A percentile compares a stretch with the other conserved stretches of the same genome.
These are phyloP conservation scores for Epicampocera succincta DNA, from an alignment of 2,888 invertebrate genomes.

Conservation along the genomic window DNA sequence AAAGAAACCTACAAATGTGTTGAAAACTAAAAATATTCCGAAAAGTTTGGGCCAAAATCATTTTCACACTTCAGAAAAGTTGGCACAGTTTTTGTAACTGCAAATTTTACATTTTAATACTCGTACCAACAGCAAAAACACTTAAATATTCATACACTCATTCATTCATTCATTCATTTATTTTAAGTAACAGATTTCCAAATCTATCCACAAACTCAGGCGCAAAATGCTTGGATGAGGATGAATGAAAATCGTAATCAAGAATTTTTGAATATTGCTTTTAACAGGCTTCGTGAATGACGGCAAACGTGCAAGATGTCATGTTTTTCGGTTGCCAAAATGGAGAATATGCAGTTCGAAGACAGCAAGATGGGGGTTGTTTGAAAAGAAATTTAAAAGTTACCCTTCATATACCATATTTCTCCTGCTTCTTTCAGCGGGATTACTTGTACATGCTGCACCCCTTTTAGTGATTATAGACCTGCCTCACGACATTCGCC, in stretches of 20 bases:
- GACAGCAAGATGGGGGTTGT: not conserved
- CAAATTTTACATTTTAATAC: conserved; percentile 40
- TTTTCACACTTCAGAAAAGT: conserved; percentile 61
- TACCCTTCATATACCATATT: no score
- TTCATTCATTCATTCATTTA: conserved; percentile 27
- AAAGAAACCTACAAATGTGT: conserved; percentile 37
- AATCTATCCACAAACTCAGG: conserved; percentile 19
- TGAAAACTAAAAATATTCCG: conserved; percentile 32
- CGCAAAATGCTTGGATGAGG: conserved; percentile 21
- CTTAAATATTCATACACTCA: conserved; percentile 52
- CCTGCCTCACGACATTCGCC: no score
- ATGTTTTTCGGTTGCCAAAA: conserved; percentile 7
- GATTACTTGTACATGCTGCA: no score
- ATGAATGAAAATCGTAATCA: conserved; percentile 50
- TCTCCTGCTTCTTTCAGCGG: no score
- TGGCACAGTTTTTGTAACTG: conserved; percentile 58
- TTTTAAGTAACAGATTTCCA: conserved; percentile 17
- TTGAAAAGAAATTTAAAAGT: not conserved
- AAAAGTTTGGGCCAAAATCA: conserved; percentile 54
- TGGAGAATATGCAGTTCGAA: no score
- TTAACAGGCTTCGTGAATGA: not conserved
- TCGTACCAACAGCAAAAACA: conserved; percentile 20
- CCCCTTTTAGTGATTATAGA: no score
- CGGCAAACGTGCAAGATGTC: not conserved
- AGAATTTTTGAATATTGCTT: conserved; percentile 36